These are phyloP conservation scores for Halcyon smyrnensis DNA, from an alignment of 2,797 vertebrate genomes.

Conservation along the genomic window DNA sequence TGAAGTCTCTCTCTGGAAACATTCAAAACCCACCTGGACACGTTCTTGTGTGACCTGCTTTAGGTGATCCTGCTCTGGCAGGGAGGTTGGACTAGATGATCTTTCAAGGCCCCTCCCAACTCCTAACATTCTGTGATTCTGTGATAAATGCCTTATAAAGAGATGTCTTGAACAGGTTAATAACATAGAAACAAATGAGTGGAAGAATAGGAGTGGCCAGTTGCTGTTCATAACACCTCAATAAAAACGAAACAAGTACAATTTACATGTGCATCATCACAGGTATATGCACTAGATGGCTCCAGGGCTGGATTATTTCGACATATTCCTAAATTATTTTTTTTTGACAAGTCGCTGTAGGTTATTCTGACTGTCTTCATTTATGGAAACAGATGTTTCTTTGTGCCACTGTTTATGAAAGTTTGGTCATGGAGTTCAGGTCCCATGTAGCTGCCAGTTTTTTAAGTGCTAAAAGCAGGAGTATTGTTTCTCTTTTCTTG, in stretches of 20 bases:
- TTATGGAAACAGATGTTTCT: not conserved
- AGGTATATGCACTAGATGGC: too few species aligned
- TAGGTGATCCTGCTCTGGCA: too few species aligned
- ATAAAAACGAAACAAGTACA: not conserved
- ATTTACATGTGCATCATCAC: not conserved
- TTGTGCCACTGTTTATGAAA: not conserved
- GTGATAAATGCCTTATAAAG: not conserved
- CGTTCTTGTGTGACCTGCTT: too few species aligned
- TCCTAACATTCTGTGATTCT: too few species aligned
- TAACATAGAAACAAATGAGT: not conserved
- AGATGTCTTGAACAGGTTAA: not conserved
- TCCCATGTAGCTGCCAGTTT: not conserved
- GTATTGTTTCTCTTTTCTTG: not conserved
- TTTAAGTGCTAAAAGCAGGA: not conserved
- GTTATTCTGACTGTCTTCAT: not conserved
- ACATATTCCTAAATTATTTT: not conserved
- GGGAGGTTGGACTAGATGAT: too few species aligned
- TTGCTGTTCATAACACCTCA: not conserved
- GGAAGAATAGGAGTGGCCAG: not conserved
- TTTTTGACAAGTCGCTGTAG: not conserved
- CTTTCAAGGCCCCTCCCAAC: too few species aligned
- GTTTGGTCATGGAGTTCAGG: not conserved
- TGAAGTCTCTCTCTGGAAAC: too few species aligned
- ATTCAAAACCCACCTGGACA: too few species aligned
- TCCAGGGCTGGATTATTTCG: not conserved